Conservation (phyloP, 2,888 invertebrate species). For the Phengaris arion region DNA sequence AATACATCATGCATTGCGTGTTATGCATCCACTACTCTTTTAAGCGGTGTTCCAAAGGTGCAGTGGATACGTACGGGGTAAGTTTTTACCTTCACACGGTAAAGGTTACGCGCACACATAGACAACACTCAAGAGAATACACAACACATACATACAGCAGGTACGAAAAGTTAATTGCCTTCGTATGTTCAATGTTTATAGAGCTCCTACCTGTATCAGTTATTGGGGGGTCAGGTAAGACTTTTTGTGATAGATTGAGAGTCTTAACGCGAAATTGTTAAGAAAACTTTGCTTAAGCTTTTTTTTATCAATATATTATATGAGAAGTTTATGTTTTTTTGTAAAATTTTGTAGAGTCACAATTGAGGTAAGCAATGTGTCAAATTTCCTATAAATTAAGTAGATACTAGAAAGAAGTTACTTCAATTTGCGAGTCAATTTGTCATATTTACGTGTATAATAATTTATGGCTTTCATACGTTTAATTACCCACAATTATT, state of each 20-base stretch:
- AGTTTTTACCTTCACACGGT: conserved; percentile 18
- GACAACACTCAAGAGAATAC: conserved; percentile 35
- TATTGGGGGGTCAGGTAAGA: conserved; percentile 43
- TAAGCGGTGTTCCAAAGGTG: background rate
- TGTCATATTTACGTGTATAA: no score
- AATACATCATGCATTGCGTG: background rate
- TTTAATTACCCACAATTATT: no score
- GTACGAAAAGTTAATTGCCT: conserved; percentile 76
- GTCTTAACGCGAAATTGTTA: conserved; percentile 9
- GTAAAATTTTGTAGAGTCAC: no score
- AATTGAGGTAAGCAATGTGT: no score
- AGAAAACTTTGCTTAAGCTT: background rate
- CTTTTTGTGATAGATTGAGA: conserved; percentile 35
- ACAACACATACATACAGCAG: conserved; percentile 58
- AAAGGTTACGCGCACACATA: conserved; percentile 38
- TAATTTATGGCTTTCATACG: no score
- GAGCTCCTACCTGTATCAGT: conserved; percentile 63
- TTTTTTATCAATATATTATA: background rate
- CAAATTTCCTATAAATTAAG: no score
- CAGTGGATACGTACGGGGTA: conserved; percentile 27
- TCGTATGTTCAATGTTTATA: conserved; percentile 74
- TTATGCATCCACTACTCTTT: background rate
- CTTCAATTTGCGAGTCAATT: no score
- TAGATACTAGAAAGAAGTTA: no score
- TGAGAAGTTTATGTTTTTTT: no score